A percentile compares a stretch with the other conserved stretches of the same genome.
Conservation (phyloP, 1,140 invertebrate genomes). For the Lucilia sericata region DNA sequence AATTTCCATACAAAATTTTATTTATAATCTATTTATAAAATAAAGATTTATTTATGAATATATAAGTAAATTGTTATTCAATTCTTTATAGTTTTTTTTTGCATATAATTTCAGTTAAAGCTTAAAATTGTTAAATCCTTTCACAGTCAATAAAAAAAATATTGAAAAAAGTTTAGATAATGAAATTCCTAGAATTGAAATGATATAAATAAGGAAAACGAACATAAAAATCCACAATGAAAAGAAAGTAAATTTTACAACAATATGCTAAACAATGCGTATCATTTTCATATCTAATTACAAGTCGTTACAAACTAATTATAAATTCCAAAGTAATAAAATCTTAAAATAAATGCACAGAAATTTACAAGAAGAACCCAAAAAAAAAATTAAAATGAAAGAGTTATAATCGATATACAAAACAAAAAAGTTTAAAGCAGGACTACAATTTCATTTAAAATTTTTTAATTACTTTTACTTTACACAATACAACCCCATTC, state of each 20-base stretch:
- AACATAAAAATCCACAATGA: not conserved
- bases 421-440: constrained; percentile 23
- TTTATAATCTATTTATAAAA: too few species aligned
- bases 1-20: too few species aligned
- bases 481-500: not conserved
- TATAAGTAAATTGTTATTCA: too few species aligned
- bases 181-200: not conserved
- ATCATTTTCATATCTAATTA: constrained; percentile 28
- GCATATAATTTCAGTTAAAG: not conserved
- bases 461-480: constrained; percentile 2
- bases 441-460: constrained; percentile 5
- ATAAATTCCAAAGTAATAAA: constrained; percentile 41
- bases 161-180: not conserved
- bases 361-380: constrained; percentile 22
- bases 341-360: constrained; percentile 16
- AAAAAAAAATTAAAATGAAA: constrained; percentile 25
- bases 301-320: constrained; percentile 32
- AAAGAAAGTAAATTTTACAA: constrained; percentile 3
- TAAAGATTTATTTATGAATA: too few species aligned
- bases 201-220: not conserved
- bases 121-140: not conserved
- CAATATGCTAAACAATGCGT: constrained; percentile 15
- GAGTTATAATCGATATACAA: not conserved
- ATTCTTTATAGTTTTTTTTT: too few species aligned
- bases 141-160: not conserved